Conservation (phyloP, 2,113 vertebrate species). For the Centropus bengalensis region DNA sequence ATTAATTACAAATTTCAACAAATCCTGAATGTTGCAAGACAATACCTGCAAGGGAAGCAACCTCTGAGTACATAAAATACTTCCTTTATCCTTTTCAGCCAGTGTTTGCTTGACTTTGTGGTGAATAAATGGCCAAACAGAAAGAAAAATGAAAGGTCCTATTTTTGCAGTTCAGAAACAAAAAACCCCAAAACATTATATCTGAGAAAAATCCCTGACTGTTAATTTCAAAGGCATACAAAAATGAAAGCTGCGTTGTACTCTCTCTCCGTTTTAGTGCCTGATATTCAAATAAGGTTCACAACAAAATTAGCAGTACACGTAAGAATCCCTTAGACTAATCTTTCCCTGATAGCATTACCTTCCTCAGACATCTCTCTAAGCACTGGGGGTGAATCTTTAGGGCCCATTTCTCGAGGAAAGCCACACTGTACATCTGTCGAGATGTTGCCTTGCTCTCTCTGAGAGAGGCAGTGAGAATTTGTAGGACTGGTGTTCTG, state of each 20-base stretch:
- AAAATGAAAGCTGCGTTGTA: not conserved
- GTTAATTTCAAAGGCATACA: rapidly evolving
- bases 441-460: not conserved
- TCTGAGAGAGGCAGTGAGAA: not conserved
- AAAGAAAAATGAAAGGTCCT: not conserved
- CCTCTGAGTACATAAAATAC: not conserved
- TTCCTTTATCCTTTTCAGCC: not conserved
- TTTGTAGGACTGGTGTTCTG: not conserved
- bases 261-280: not conserved
- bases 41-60: not conserved
- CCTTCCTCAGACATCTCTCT: not conserved
- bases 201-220: not conserved
- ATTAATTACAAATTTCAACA: not conserved
- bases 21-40: not conserved
- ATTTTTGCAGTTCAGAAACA: not conserved
- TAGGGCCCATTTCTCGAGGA: not conserved
- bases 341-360: not conserved
- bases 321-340: not conserved
- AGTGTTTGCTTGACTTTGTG: not conserved
- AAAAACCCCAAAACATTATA: not conserved
- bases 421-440: rapidly evolving
- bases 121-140: not conserved
- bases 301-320: not conserved
- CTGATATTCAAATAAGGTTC: not conserved
- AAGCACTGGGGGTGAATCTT: not conserved